A percentile compares a stretch with the other conserved stretches of the same genome.
Evolutionary conservation across 2,113 vertebrate genomes (phyloP).

Genomic region (Psittacula cyanocephala): DNA sequence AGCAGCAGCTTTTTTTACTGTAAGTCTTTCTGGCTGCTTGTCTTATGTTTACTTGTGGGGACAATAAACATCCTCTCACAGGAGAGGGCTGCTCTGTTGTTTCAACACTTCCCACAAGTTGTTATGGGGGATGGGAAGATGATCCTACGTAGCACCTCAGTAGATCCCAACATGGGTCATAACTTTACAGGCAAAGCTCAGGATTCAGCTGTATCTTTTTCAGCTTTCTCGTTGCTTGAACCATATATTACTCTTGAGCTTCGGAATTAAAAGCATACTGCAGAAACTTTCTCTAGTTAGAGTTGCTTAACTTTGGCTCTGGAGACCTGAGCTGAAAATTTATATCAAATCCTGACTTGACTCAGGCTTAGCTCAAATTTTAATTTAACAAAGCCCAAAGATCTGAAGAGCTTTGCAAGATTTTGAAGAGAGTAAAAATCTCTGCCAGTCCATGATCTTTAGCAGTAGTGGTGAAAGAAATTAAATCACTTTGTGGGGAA

Average conservation of each 20-base stretch:
- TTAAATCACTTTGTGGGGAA: not conserved
- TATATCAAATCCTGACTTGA: not conserved
- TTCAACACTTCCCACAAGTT: not conserved
- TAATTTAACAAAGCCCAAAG: not conserved
- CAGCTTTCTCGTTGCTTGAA: not conserved
- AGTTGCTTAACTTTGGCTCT: not conserved
- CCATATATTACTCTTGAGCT: not conserved
- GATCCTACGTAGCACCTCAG: not conserved
- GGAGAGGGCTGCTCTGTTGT: not conserved
- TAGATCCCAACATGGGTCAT: not conserved
- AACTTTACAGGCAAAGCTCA: not conserved
- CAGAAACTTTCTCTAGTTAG: not conserved
- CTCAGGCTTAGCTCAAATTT: not conserved
- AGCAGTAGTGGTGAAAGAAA: not conserved
- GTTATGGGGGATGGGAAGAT: not conserved
- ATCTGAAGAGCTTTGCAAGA: not conserved
- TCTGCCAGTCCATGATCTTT: not conserved
- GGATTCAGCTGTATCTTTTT: not conserved
- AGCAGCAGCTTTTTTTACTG: not conserved
- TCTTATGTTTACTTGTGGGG: not conserved
- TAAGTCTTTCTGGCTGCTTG: not conserved
- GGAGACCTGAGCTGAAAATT: not conserved
- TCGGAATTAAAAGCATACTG: not conserved
- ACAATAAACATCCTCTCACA: not conserved
- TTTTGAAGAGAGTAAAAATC: not conserved